A percentile compares a stretch with the other conserved stretches of the same genome.
phyloP scores from a whole-genome alignment of 1,140 invertebrate genomes.

The Telenomus remus region DNA sequence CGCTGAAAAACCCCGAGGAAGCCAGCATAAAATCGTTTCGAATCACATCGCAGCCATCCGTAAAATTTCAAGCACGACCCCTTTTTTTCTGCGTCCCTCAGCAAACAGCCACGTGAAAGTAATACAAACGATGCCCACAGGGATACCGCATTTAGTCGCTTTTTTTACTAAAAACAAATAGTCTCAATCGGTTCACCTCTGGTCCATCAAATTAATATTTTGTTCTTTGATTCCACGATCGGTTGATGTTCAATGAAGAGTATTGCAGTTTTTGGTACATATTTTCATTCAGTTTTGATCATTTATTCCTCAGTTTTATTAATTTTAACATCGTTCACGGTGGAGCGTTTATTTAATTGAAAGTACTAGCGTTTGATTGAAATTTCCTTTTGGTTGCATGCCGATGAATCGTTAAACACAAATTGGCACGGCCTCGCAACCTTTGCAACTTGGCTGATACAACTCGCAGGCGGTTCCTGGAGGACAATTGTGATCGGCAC shows the following conservation, averaged over 20 bases:
- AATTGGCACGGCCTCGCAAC: slow-evolving; percentile 60
- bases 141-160: slow-evolving; percentile 23
- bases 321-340: background rate
- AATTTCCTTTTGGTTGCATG: slow-evolving; percentile 19
- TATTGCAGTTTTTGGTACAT: too few relatives aligned
- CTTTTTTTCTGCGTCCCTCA: slow-evolving; percentile 40
- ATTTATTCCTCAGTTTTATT: background rate
- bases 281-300: background rate
- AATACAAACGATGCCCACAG: slow-evolving; percentile 43
- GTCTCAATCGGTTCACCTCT: background rate
- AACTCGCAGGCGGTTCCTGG: slow-evolving; percentile 62
- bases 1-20: slow-evolving; percentile 37
- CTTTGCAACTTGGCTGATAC: slow-evolving; percentile 66
- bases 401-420: slow-evolving; percentile 50
- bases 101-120: slow-evolving; percentile 47
- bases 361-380: slow-evolving; percentile 13
- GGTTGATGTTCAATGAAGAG: too few relatives aligned
- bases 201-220: too few relatives aligned
- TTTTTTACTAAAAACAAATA: slow-evolving; percentile 31
- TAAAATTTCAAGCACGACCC: slow-evolving; percentile 52
- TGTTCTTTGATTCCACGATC: too few relatives aligned
- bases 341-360: slow-evolving; percentile 11
- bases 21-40: slow-evolving; percentile 56
- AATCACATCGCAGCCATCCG: slow-evolving; percentile 46
- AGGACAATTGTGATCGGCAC: slow-evolving; percentile 62